These are phyloP conservation scores for Ornithoptera priamus DNA, from an alignment of 2,888 invertebrate species.

Conservation along the genomic window DNA sequence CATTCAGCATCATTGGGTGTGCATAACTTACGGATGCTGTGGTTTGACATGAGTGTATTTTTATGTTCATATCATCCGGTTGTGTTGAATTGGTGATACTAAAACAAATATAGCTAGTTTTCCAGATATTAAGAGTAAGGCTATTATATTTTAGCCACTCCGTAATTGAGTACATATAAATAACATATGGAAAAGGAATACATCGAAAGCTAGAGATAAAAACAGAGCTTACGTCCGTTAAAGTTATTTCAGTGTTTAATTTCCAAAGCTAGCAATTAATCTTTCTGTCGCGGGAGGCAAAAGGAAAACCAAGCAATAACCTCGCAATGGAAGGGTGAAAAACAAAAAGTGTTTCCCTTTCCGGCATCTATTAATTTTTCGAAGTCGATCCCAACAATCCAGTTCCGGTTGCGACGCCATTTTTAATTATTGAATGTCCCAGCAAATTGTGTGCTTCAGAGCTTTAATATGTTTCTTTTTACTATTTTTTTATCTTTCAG, in stretches of 20 bases:
- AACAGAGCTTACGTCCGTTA: background rate
- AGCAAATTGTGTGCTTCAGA: constrained; percentile 8
- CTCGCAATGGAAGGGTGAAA: constrained; percentile 7
- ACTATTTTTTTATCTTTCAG: background rate
- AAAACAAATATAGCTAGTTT: too few relatives aligned
- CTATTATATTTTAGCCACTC: too few relatives aligned
- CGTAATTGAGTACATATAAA: too few relatives aligned
- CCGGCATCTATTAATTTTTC: constrained; percentile 25
- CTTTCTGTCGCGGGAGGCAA: constrained; percentile 2
- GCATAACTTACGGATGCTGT: too few relatives aligned
- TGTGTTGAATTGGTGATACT: too few relatives aligned
- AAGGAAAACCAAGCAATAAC: background rate
- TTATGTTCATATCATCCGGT: too few relatives aligned
- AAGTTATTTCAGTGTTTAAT: background rate
- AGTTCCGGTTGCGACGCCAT: constrained; percentile 13
- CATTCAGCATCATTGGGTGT: too few relatives aligned
- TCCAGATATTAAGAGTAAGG: too few relatives aligned
- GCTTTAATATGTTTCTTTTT: background rate
- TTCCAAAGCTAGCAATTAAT: constrained; percentile 17
- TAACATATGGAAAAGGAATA: too few relatives aligned
- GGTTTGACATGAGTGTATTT: too few relatives aligned
- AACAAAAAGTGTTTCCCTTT: constrained; percentile 15
- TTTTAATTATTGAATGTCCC: constrained; percentile 28
- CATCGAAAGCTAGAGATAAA: too few relatives aligned
- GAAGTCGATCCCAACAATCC: constrained; percentile 20